A percentile compares a stretch with the other conserved stretches of the same genome.
phyloP scores from a whole-genome alignment of 2,888 invertebrate genomes.

The Allacma fusca region DNA sequence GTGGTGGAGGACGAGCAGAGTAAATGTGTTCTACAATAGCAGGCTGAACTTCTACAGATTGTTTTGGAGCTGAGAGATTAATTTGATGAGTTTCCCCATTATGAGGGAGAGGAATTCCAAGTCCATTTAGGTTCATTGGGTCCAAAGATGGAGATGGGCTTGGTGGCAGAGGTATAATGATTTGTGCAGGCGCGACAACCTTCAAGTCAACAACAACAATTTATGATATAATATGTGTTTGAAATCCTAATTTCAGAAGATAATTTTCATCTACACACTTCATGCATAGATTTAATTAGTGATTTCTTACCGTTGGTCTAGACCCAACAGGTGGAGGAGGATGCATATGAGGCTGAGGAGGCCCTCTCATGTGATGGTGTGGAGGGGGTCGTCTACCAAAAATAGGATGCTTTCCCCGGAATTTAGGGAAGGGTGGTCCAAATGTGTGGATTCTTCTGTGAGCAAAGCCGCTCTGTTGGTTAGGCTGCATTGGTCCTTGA shows the following conservation, averaged over 20 bases:
- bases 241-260: too few species aligned
- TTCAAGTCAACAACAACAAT: too few species aligned
- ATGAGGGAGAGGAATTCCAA: background rate
- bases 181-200: background rate
- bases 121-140: background rate
- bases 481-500: constrained; percentile 7
- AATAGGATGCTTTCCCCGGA: constrained; percentile 50
- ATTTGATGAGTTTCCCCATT: constrained; percentile 28
- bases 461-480: constrained; percentile 27
- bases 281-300: too few species aligned
- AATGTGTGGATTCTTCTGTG: constrained; percentile 21
- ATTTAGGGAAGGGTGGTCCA: constrained; percentile 47
- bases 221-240: too few species aligned
- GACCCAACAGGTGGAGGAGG: constrained; percentile 6
- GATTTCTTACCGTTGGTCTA: constrained; percentile 14
- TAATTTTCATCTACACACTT: too few species aligned
- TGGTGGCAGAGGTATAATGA: constrained; percentile 20
- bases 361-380: constrained; percentile 28
- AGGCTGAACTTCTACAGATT: constrained; percentile 8
- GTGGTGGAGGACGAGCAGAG: constrained; percentile 26
- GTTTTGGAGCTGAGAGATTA: constrained; percentile 5
- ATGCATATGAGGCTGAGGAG: constrained; percentile 25
- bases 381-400: constrained; percentile 45
- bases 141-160: constrained; percentile 22
- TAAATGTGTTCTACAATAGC: constrained; percentile 26